Evolutionary conservation across 2,797 vertebrate species (phyloP).

Genomic region (Liasis olivaceus): DNA sequence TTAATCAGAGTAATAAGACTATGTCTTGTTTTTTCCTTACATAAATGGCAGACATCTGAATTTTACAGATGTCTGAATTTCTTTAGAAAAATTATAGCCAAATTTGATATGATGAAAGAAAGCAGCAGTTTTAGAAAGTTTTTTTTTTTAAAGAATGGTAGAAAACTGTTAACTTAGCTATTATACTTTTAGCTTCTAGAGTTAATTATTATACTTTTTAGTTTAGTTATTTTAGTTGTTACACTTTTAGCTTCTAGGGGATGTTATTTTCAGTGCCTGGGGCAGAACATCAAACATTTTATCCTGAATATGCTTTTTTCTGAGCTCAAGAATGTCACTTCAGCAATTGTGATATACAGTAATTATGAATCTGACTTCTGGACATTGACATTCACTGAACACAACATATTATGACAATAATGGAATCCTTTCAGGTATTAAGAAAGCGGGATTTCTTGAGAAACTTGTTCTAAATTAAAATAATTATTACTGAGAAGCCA

Average conservation of each 20-base stretch:
- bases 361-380: background rate
- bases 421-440: background rate
- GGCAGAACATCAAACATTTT: too few relatives aligned
- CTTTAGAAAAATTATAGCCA: background rate
- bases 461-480: background rate
- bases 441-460: background rate
- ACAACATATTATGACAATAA: background rate
- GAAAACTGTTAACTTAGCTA: background rate
- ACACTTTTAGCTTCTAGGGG: background rate
- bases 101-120: background rate
- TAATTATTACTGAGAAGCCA: background rate
- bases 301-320: background rate
- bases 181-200: too few relatives aligned
- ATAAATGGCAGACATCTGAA: background rate
- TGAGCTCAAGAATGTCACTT: background rate
- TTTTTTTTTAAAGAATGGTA: background rate
- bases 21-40: too few relatives aligned
- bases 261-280: background rate
- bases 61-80: background rate
- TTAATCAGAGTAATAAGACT: background rate
- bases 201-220: too few relatives aligned
- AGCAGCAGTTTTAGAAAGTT: background rate
- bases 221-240: background rate
- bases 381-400: background rate
- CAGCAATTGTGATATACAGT: background rate